Evolutionary conservation across 2,797 vertebrate species (phyloP).

Genomic region (Manis crassicaudata): DNA sequence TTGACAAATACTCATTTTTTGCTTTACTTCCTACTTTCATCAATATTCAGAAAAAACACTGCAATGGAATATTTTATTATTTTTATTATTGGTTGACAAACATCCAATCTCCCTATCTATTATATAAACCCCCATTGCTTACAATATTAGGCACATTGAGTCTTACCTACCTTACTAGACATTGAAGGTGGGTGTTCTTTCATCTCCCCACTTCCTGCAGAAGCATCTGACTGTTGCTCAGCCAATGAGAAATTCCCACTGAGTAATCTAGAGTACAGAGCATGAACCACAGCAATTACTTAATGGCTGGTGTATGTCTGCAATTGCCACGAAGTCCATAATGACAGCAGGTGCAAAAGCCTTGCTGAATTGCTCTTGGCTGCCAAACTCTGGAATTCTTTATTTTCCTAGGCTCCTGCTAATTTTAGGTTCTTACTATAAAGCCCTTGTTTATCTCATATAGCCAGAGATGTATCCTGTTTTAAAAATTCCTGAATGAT

Average conservation of each 20-base stretch:
- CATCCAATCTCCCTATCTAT: not conserved
- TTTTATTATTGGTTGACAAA: not conserved
- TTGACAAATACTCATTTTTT: conserved; percentile 29
- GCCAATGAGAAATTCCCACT: not conserved
- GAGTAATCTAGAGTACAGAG: not conserved
- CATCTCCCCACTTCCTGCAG: not conserved
- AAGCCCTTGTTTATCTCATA: not conserved
- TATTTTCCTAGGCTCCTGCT: not conserved
- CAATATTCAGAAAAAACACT: not conserved
- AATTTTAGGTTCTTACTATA: not conserved
- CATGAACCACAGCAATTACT: not conserved
- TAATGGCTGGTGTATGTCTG: too few species aligned
- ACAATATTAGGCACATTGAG: not conserved
- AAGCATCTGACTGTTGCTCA: not conserved
- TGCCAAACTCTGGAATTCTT: not conserved
- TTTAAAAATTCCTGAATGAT: not conserved
- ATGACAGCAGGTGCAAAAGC: not conserved
- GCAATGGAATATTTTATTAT: not conserved
- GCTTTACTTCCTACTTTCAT: not conserved
- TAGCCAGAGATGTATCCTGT: not conserved
- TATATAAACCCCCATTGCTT: not conserved
- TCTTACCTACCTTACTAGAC: not conserved
- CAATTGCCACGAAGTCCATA: too few species aligned
- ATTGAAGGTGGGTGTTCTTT: not conserved
- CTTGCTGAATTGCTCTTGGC: not conserved